These are phyloP conservation scores for Willowsia nigromaculata DNA, from an alignment of 2,888 invertebrate genomes.

Conservation along the genomic window DNA sequence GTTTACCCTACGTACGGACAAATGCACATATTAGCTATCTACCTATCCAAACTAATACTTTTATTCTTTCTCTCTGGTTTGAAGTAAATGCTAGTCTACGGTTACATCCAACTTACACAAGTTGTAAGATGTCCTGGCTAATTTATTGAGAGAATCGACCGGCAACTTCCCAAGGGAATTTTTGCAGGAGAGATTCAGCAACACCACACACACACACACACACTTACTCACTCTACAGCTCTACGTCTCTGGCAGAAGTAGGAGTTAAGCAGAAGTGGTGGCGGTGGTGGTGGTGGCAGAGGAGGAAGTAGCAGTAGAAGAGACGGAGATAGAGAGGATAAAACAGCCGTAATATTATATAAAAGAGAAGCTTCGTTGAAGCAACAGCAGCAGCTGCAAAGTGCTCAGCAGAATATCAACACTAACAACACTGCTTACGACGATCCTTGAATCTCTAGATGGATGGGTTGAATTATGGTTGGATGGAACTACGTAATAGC, in stretches of 20 bases:
- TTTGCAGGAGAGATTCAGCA: slow-evolving; percentile 50
- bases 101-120: slow-evolving; percentile 25
- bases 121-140: slow-evolving; percentile 59
- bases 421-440: slow-evolving; percentile 18
- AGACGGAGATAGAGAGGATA: background rate
- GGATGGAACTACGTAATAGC: background rate
- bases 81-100: background rate
- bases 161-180: slow-evolving; percentile 67
- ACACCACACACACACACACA: slow-evolving; percentile 38
- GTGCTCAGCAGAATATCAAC: slow-evolving; percentile 39
- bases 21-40: background rate
- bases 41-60: background rate
- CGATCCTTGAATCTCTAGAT: background rate
- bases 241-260: slow-evolving; percentile 24
- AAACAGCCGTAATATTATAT: background rate
- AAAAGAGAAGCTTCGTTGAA: slow-evolving; percentile 5
- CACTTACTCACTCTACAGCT: slow-evolving; percentile 21
- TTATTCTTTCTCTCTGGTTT: slow-evolving; percentile 10
- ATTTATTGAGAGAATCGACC: slow-evolving; percentile 68
- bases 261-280: slow-evolving; percentile 17
- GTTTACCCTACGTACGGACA: background rate
- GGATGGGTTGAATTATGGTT: background rate
- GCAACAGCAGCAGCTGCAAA: slow-evolving; percentile 32
- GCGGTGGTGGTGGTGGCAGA: background rate
- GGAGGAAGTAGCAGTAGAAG: background rate